Evolutionary conservation across 2,888 invertebrate species (phyloP), one percentile per base, ranked within the genome.

Genomic region (Cheilosia urbana): DNA sequence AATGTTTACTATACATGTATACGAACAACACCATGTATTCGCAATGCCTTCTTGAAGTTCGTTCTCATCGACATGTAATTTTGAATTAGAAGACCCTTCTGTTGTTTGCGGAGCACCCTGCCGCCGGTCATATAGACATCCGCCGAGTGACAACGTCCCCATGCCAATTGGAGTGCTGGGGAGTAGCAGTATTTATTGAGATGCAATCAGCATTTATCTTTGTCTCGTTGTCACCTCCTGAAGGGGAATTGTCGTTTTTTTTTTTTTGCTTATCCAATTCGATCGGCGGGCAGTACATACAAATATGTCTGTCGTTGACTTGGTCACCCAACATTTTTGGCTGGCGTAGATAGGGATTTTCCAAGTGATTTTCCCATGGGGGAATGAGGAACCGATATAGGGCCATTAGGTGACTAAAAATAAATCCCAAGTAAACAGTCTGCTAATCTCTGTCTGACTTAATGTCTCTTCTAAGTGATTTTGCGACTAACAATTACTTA

Each of bases 201-300:
- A 71, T 69, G 80, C 75, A 80, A 84, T 80, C 84, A 80, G 80
- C 75, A 80, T 84, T 71, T 79, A 71, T 84, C 79, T 69, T 57
- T 75, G 75, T 79, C 75, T 84, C 34, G 58, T 73, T 79, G 84
- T 75, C 75, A 84, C 75, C 69, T 55, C 58, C 17, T 17, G 55
- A 13, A 40, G 30, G 30, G 37, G 17, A 55, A 58, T 47, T 60
- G 51, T 77, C 47, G 77, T 66, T 6, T 30, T 9, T 42, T 66
- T 6, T 30, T 9, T 42, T 68, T 78, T 72, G 51, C 57, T 69
- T 79, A 77, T 77, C 27, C 51, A 66, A 78, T 45, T 69, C 53
- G 47, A 55, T 63, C 83, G 57, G 42, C 47, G 57, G 62, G 60
- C 47, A 55, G 11, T 9, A 49, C 62, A 13, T 53, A 21, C 34